Conservation (phyloP, 2,113 vertebrate genomes). For the Petroica traversi region DNA sequence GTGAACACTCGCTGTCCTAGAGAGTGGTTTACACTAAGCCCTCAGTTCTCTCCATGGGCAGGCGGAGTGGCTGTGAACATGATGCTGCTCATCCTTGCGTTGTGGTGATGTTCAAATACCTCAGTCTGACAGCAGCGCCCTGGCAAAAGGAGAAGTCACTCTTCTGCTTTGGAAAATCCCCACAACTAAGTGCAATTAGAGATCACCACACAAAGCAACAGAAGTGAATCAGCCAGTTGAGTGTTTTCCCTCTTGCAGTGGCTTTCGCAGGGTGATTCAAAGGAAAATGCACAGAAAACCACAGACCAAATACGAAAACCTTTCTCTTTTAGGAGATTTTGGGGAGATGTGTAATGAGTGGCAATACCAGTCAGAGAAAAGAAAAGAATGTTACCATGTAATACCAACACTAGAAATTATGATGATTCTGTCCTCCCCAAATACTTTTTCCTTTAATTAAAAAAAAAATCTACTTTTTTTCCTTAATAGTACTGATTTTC, state of each 20-base stretch:
- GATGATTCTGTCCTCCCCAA: background rate
- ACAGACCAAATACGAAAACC: background rate
- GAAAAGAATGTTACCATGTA: background rate
- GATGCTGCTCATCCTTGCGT: background rate
- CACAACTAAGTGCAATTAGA: background rate
- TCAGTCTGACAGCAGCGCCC: background rate
- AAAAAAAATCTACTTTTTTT: background rate
- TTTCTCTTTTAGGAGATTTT: background rate
- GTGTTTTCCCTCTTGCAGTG: background rate
- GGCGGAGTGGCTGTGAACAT: background rate
- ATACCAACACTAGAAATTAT: background rate
- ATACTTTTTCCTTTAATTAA: background rate
- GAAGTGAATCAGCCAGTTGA: background rate
- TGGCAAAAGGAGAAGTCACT: constrained; percentile 12
- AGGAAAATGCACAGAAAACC: background rate
- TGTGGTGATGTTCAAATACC: background rate
- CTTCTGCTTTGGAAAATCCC: constrained; percentile 50
- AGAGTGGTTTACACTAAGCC: background rate
- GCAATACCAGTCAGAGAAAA: background rate
- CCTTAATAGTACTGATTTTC: background rate
- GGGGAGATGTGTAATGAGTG: background rate
- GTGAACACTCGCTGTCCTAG: background rate
- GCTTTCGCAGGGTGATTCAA: background rate
- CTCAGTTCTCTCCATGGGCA: background rate
- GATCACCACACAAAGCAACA: background rate